A percentile compares a stretch with the other conserved stretches of the same genome.
Evolutionary conservation across 2,888 invertebrate genomes (phyloP).

Genomic region (Caenorhabditis parvicauda): DNA sequence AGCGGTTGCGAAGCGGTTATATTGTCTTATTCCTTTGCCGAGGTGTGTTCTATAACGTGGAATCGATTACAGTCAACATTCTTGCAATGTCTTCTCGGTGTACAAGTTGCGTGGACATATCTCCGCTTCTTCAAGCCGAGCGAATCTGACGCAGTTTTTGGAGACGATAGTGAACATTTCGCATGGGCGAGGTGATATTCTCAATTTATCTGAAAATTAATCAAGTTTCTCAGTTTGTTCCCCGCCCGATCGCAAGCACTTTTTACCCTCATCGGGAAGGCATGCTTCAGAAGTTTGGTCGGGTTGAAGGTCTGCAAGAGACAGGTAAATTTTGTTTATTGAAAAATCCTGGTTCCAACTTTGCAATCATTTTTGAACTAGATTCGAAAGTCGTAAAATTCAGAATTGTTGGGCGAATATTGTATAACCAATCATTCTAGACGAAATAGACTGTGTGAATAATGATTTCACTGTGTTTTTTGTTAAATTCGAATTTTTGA

Average conservation of each 20-base stretch:
- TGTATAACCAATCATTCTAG: too few relatives aligned
- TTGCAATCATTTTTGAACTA: background rate
- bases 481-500: too few relatives aligned
- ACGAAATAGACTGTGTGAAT: too few relatives aligned
- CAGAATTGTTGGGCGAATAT: too few relatives aligned
- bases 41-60: too few relatives aligned
- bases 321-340: slow-evolving; percentile 11
- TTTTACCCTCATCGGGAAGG: slow-evolving; percentile 40
- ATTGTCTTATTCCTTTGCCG: too few relatives aligned
- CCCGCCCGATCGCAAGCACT: slow-evolving; percentile 50
- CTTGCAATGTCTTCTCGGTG: slow-evolving; percentile 39
- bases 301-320: slow-evolving; percentile 44
- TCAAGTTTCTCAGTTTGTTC: slow-evolving; percentile 44
- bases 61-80: slow-evolving; percentile 20
- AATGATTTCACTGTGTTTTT: too few relatives aligned
- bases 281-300: slow-evolving; percentile 41
- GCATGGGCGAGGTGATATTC: slow-evolving; percentile 53
- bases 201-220: background rate
- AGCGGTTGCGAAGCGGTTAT: too few relatives aligned
- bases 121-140: slow-evolving; percentile 54
- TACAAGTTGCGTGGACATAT: slow-evolving; percentile 59
- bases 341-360: background rate
- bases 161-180: slow-evolving; percentile 58
- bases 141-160: slow-evolving; percentile 43
- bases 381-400: background rate